These are phyloP conservation scores for Sceloporus undulatus DNA, from an alignment of 2,113 vertebrate species.

Conservation along the genomic window DNA sequence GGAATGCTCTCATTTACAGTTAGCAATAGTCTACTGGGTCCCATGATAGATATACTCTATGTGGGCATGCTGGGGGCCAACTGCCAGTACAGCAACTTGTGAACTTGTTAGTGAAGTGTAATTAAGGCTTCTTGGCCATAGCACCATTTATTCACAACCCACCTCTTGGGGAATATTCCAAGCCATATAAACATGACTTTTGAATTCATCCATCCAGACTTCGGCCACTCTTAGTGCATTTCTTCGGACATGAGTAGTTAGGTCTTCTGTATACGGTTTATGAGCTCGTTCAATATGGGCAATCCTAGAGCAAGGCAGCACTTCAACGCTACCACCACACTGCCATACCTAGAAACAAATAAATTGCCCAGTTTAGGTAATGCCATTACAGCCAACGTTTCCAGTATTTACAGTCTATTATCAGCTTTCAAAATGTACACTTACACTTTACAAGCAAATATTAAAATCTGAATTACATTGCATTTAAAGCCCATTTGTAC, in stretches of 20 bases:
- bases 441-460: background rate
- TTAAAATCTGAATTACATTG: no score
- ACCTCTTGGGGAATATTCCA: constrained; percentile 98
- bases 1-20: background rate
- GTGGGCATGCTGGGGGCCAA: background rate
- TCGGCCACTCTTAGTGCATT: constrained; percentile 95
- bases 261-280: constrained; percentile 95
- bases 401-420: background rate
- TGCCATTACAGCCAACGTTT: constrained; percentile 13
- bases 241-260: constrained; percentile 91
- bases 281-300: constrained; percentile 97
- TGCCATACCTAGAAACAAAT: constrained; percentile 90
- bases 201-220: constrained; percentile 99
- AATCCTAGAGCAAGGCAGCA: constrained; percentile 93
- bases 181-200: constrained; percentile 98
- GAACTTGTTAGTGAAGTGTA: background rate
- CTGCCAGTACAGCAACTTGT: background rate
- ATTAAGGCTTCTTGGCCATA: background rate
- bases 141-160: constrained; percentile 33
- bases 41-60: background rate
- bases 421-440: background rate
- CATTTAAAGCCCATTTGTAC: background rate
- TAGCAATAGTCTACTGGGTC: background rate
- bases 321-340: constrained; percentile 96
- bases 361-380: background rate